Conservation (phyloP, 2,888 invertebrate species). For the Drosophila flavopinicola region DNA sequence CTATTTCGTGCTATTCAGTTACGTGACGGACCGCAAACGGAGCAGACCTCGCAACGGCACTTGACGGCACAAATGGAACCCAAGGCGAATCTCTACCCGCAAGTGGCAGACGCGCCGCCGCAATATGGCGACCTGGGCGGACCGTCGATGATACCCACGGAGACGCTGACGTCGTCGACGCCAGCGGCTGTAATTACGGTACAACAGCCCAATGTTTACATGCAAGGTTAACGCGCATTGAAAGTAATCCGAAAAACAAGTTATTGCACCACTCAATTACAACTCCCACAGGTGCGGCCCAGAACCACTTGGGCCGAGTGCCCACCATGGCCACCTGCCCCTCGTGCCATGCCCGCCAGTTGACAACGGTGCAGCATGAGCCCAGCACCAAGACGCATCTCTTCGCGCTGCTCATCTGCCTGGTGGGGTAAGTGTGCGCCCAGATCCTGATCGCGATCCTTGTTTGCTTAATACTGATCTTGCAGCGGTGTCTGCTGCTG, state of each 20-base stretch:
- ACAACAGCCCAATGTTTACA: slow-evolving; percentile 43
- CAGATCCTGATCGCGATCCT: background rate
- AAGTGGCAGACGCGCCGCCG: slow-evolving; percentile 29
- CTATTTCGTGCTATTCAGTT: slow-evolving; percentile 25
- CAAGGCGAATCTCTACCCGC: slow-evolving; percentile 46
- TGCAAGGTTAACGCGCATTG: slow-evolving; percentile 27
- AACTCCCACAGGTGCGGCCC: slow-evolving; percentile 2
- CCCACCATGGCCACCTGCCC: slow-evolving; percentile 65
- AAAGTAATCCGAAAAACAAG: background rate
- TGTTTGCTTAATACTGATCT: background rate
- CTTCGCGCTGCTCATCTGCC: slow-evolving; percentile 61
- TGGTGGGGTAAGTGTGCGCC: slow-evolving; percentile 62
- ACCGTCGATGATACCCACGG: slow-evolving; percentile 43
- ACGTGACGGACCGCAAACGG: slow-evolving; percentile 20
- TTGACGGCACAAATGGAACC: slow-evolving; percentile 33
- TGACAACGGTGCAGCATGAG: slow-evolving; percentile 55
- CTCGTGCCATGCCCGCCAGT: slow-evolving; percentile 61
- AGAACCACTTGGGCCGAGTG: slow-evolving; percentile 45
- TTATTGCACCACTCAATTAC: background rate
- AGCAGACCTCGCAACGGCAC: slow-evolving; percentile 23
- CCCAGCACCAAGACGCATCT: slow-evolving; percentile 71
- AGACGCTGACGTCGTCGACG: background rate
- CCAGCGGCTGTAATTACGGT: slow-evolving; percentile 25
- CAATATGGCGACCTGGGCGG: slow-evolving; percentile 34
- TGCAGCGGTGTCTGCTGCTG: slow-evolving; percentile 67